Evolutionary conservation across 2,888 invertebrate genomes (phyloP).

Genomic region (Smittia aterrima): DNA sequence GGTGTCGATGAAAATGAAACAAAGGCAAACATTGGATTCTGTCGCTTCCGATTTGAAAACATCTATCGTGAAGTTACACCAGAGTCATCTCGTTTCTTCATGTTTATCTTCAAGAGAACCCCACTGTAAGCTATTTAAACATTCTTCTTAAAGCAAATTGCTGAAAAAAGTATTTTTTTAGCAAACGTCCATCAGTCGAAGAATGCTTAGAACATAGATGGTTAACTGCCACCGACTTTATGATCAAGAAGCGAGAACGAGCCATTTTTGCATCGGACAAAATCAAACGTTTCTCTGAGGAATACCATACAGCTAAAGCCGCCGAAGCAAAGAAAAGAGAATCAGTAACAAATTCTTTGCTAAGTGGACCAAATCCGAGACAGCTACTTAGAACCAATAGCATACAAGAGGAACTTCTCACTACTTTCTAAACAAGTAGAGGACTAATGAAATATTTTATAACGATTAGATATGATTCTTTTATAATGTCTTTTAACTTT

Average conservation of each 20-base stretch:
- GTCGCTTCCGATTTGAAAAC: slow-evolving; percentile 89
- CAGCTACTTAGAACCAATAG: slow-evolving; percentile 73
- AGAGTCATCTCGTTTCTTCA: slow-evolving; percentile 89
- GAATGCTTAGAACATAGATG: slow-evolving; percentile 96
- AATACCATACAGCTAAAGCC: slow-evolving; percentile 71
- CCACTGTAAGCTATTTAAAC: slow-evolving; percentile 65
- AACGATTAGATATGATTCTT: slow-evolving; percentile 49
- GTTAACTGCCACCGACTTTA: slow-evolving; percentile 87
- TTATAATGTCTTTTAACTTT: slow-evolving; percentile 6
- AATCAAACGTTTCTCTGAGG: slow-evolving; percentile 77
- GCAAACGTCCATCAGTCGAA: slow-evolving; percentile 90
- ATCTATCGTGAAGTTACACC: slow-evolving; percentile 92
- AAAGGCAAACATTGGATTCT: slow-evolving; percentile 86
- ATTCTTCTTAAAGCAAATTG: slow-evolving; percentile 18
- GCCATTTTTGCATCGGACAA: slow-evolving; percentile 81
- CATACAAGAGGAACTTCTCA: slow-evolving; percentile 78
- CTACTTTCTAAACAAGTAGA: slow-evolving; percentile 47
- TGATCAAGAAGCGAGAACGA: slow-evolving; percentile 88
- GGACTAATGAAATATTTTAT: neutral
- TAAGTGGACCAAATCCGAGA: slow-evolving; percentile 58
- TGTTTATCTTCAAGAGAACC: slow-evolving; percentile 91
- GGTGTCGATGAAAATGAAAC: slow-evolving; percentile 81
- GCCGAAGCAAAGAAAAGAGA: slow-evolving; percentile 62
- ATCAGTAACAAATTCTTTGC: slow-evolving; percentile 60
- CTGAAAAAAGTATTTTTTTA: neutral